Evolutionary conservation across 2,888 invertebrate genomes (phyloP), one percentile per base, ranked within the genome.

Genomic region (Stenchaetothrips biformis): DNA sequence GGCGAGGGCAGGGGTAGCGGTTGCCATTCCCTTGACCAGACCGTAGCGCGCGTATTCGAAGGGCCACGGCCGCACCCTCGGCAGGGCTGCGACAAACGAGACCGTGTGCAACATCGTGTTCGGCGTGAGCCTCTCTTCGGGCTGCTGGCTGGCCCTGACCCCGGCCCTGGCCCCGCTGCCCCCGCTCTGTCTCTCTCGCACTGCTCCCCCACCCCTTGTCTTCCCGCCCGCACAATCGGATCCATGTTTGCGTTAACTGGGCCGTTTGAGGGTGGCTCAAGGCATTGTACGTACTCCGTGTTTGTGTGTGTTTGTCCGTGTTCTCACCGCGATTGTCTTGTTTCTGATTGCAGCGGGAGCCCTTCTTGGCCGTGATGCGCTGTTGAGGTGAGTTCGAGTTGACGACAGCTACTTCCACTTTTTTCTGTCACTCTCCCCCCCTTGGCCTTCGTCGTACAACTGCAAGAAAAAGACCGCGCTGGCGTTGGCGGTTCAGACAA

Each of bases 311-410:
- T 53, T 2, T 53, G 53, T 53, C 3, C 16, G 53, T 53, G 53
- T 53, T 67, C 67, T 74, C 7, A 74, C 2, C 67, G 67, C 21
- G 1, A 7, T 21, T 3, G 21, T 25, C 25, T 21, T 25, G 7
- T 74, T 2, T 7, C 21, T 74, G 21, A 25, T 25, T 74, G 9
- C 25, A 74, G 67, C 67, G 67, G 67, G 67, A 25, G 67, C 21
- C 67, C 67, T 11, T 25, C 7, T 25, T 74, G 25, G 67, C 67
- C 67, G 67, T 74, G 67, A 74, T 74, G 67, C 67, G 67, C 67
- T 74, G 67, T 74, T 74, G 67, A 74, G 67, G 67, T 74, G 67
- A 74, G 67, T 74, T 74, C 25, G 7, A 25, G 25, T 9, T 16
- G 53, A 11, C 53, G 53, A 18, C 2, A 16, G 59, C 59, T 59